A percentile compares a stretch with the other conserved stretches of the same genome.
phyloP scores from a whole-genome alignment of 2,888 invertebrate genomes.

The Drosophila anceps region DNA sequence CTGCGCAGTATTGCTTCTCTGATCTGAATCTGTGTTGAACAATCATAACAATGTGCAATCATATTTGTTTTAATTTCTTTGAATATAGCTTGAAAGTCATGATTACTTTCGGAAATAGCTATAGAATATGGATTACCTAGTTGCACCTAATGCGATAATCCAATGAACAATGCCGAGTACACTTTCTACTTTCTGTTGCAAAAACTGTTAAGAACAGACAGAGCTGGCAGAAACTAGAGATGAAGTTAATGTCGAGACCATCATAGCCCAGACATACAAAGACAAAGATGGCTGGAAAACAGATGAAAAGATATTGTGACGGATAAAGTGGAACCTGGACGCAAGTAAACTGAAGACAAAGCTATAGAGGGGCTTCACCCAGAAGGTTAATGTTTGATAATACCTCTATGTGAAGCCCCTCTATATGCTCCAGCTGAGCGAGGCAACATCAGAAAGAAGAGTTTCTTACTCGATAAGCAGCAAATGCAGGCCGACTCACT shows the following conservation, averaged over 20 bases:
- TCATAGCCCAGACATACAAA: not conserved
- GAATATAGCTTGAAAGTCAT: not conserved
- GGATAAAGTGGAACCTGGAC: no score
- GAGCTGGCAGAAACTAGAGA: not conserved
- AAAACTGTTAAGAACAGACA: not conserved
- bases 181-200: not conserved
- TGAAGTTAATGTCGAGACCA: not conserved
- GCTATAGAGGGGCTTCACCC: not conserved
- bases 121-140: no score
- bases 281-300: not conserved
- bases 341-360: not conserved
- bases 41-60: no score
- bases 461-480: no score
- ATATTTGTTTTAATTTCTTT: not conserved
- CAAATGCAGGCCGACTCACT: no score
- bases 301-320: not conserved
- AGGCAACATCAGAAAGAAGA: no score
- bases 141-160: not conserved
- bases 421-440: no score
- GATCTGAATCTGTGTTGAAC: no score
- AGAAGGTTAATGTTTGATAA: not conserved
- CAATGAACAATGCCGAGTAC: not conserved
- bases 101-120: not conserved
- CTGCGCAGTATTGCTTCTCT: no score
- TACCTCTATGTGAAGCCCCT: no score